Percentiles rank a stretch among this genome's conserved stretches.
Conservation (phyloP, 2,888 invertebrate species). For the Drosophila ustulata region DNA sequence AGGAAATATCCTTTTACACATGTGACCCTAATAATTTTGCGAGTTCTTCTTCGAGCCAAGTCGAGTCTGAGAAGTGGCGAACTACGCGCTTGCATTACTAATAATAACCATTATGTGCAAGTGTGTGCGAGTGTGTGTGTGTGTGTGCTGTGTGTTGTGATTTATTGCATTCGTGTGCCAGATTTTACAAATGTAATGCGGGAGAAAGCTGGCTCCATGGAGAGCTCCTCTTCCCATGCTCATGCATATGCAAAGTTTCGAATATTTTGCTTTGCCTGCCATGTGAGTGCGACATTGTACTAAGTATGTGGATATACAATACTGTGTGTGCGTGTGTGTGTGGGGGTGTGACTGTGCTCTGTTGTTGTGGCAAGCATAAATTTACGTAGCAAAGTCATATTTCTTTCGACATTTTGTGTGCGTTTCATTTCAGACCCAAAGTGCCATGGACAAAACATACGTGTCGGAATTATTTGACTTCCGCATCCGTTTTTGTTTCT, state of each 20-base stretch:
- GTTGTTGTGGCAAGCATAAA: slow-evolving; percentile 58
- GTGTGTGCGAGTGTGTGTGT: slow-evolving; percentile 33
- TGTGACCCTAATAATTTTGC: slow-evolving; percentile 79
- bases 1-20: slow-evolving; percentile 82
- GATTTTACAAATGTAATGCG: slow-evolving; percentile 82
- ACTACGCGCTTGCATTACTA: slow-evolving; percentile 75
- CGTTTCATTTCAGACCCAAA: slow-evolving; percentile 67
- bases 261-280: slow-evolving; percentile 70
- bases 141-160: slow-evolving; percentile 76
- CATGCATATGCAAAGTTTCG: slow-evolving; percentile 80
- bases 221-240: slow-evolving; percentile 30
- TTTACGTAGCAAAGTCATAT: slow-evolving; percentile 74
- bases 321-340: slow-evolving; percentile 17
- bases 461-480: slow-evolving; percentile 79
- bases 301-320: slow-evolving; percentile 40
- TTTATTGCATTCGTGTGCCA: slow-evolving; percentile 84
- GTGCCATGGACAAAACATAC: slow-evolving; percentile 78
- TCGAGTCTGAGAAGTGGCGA: slow-evolving; percentile 53
- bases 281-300: slow-evolving; percentile 66
- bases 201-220: slow-evolving; percentile 25
- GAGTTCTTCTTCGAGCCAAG: slow-evolving; percentile 60
- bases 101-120: slow-evolving; percentile 69
- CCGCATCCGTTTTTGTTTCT: slow-evolving; percentile 41
- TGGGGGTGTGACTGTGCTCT: slow-evolving; percentile 3
- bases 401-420: slow-evolving; percentile 73